Base-by-base conservation (phyloP, 92 coral and sea anemone species). In the Heliopora coerulea region DNA sequence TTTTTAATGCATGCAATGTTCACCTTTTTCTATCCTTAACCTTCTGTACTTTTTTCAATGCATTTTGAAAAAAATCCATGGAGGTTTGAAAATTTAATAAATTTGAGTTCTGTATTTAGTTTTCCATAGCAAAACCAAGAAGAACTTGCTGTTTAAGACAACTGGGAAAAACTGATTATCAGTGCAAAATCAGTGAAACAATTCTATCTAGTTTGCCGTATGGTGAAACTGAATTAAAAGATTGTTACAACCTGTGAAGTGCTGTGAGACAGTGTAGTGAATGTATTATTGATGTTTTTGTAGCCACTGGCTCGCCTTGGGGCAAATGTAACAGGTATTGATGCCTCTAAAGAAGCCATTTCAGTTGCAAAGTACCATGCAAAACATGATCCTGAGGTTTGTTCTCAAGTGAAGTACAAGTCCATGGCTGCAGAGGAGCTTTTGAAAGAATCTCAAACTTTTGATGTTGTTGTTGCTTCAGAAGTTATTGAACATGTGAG, bases 301-400 rank as follows among this genome's bases (percentile, higher is more conserved):
- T 44, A 93, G 98, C 91, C 98, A 15, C 79, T 93, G 18, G 96
- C 96, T 35, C 85, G 98, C 73, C 85, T 93, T 18, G 98, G 98
- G 24, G 96, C 96, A 5, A 57, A 87, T 56, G 98, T 93, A 26
- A 83, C 84, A 23, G 98, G 98, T 21, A 83, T 93, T 27, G 98
- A 93, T 81, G 98, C 95, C 1, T 93, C 98, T 21, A 81, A 85
- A 25, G 78, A 87, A 12, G 89, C 89, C 14, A 93, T 83, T 66
- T 89, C 88, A 54, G 89, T 83, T 5, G 98, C 98, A 6, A 65
- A 90, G 79, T 83, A 86, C 64, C 98, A 93, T 76, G 87, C 88
- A 42, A 72, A 72, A 34, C 88, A 61, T 28, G 96, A 90, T 73
- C 91, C 95, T 15, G 58, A 68, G 67, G 78, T 93, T 34, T 37